Percentiles rank a stretch among this genome's conserved stretches.
phyloP scores from a whole-genome alignment of 2,797 vertebrate species.

The Alauda arvensis region DNA sequence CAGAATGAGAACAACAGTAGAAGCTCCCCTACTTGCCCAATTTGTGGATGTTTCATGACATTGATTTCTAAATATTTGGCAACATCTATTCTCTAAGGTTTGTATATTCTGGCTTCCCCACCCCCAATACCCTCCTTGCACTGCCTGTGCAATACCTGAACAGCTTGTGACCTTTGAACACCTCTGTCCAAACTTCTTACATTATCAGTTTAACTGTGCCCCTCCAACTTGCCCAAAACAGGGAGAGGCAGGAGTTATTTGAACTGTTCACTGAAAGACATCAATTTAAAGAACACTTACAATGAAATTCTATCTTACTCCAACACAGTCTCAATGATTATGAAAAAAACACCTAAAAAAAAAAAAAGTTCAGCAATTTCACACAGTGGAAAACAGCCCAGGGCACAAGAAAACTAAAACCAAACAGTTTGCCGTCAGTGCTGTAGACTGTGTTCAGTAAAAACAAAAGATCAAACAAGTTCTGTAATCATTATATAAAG shows the following conservation, averaged over 20 bases:
- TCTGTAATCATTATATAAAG: slow-evolving; percentile 56
- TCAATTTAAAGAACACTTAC: slow-evolving; percentile 68
- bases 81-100: background rate
- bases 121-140: background rate
- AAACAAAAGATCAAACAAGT: slow-evolving; percentile 64
- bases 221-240: slow-evolving; percentile 31
- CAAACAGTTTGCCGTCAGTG: slow-evolving; percentile 62
- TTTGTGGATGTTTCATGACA: background rate
- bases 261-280: slow-evolving; percentile 62
- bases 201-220: slow-evolving; percentile 1
- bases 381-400: slow-evolving; percentile 65
- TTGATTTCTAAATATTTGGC: background rate
- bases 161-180: background rate
- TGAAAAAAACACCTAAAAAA: slow-evolving; percentile 65
- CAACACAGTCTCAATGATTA: slow-evolving; percentile 72
- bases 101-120: background rate
- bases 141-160: background rate
- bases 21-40: background rate
- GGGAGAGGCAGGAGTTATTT: background rate
- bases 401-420: slow-evolving; percentile 71
- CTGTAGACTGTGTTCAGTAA: slow-evolving; percentile 55
- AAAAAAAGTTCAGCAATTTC: slow-evolving; percentile 61
- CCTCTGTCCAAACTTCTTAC: background rate
- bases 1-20: background rate
- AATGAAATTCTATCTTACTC: slow-evolving; percentile 67